Evolutionary conservation across 2,113 vertebrate genomes (phyloP), one percentile per base, ranked within the genome.

Genomic region (Cepphus grylle): DNA sequence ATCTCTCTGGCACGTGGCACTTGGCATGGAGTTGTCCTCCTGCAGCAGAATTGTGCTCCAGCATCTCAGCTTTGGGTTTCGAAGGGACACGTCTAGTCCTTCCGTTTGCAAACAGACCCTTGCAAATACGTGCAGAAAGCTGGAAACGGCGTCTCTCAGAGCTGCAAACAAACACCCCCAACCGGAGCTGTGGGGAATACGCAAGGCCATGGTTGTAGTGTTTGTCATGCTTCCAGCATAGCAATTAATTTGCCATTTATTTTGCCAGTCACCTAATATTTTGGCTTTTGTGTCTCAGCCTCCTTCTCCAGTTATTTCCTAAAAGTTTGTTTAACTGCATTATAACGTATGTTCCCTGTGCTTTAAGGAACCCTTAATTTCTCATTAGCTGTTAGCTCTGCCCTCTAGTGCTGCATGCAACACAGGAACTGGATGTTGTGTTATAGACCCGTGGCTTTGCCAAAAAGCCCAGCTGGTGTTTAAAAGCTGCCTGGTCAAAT

Each of bases 161-260:
- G 49, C 62, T 61, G 36, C 23, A 58, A 88, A 62, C 23, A 58
- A 88, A 62, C 1, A 1, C 36, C 61, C 63, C 38, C 76, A 56
- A 4, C 1, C 5, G 29, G 36, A 43, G 53, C 36, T 20, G 23
- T 19, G 26, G 26, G 26, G 9, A 73, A 34, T 38, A 42, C 0
- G 2, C 11, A 36, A 40, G 38, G 55, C 63, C 29, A 32, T 3
- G 29, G 38, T 13, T 88, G 77, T 40, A 61, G 50, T 6, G 49
- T 40, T 86, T 93, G 69, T 79, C 72, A n/a, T 40, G 52, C 56
- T 87, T 88, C 77, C 73, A 87, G 65, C 58, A 49, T 1, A 52
- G 53, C 17, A 79, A 84, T 93, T 95, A 78, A 79, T 74, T 84
- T 67, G 59, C 20, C n/a, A 25, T 93, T 86, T 94, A 78, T 86